phyloP scores from a whole-genome alignment of 2,113 vertebrate genomes.

The Gopherus evgoodei region DNA sequence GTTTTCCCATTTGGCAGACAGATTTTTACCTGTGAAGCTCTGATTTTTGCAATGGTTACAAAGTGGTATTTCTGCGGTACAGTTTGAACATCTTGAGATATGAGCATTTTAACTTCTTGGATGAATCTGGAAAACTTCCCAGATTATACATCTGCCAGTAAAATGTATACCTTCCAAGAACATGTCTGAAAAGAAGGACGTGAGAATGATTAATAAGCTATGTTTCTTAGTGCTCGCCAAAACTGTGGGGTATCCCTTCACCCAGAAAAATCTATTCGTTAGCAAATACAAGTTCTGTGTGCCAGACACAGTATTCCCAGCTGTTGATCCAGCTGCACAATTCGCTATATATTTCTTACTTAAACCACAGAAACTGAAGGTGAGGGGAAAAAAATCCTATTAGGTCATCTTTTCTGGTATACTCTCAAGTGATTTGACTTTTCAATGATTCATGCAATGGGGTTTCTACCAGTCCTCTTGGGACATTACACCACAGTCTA shows the following conservation, averaged over 20 bases:
- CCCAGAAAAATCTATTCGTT: background rate
- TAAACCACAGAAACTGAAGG: background rate
- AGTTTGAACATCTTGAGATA: background rate
- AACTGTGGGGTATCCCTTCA: background rate
- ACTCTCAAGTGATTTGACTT: background rate
- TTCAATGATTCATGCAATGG: background rate
- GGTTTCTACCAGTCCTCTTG: background rate
- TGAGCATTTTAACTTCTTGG: background rate
- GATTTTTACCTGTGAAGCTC: background rate
- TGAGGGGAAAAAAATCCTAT: background rate
- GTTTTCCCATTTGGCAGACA: background rate
- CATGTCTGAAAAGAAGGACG: background rate
- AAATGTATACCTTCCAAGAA: background rate
- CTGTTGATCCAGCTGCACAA: background rate
- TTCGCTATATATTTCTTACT: background rate
- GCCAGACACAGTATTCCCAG: background rate
- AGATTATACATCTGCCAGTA: background rate
- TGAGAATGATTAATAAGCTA: background rate
- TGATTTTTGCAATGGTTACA: background rate
- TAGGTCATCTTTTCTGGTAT: accelerated
- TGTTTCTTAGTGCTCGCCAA: background rate
- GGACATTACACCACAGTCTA: background rate
- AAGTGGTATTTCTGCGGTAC: background rate
- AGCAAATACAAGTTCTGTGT: accelerated
- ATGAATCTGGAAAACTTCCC: background rate